Conservation (phyloP, 2,113 vertebrate species). For the Irena cyanogastra region DNA sequence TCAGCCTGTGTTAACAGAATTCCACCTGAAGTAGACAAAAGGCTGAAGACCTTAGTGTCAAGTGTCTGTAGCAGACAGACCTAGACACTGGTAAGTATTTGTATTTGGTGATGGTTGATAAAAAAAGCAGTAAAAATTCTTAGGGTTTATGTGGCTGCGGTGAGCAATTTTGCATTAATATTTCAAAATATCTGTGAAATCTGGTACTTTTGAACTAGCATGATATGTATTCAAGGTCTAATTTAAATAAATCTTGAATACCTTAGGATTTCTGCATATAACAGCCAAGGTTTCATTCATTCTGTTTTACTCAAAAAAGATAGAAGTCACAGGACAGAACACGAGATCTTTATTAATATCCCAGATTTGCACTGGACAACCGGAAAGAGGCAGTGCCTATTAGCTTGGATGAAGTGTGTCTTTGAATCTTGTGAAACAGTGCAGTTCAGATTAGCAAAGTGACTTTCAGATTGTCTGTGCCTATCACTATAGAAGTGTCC, state of each 20-base stretch:
- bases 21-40: background rate
- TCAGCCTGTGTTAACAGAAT: background rate
- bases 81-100: background rate
- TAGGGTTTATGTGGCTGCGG: background rate
- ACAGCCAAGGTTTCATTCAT: background rate
- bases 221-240: background rate
- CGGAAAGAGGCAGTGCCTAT: background rate
- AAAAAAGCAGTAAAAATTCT: background rate
- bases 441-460: background rate
- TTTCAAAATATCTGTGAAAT: background rate
- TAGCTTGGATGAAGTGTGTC: background rate
- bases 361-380: background rate
- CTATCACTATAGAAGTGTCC: rapidly evolving
- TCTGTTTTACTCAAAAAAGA: background rate
- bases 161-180: background rate
- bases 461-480: background rate
- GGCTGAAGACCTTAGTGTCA: background rate
- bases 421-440: background rate
- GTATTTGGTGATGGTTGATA: background rate
- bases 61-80: background rate
- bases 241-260: background rate
- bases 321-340: background rate
- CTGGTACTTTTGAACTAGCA: background rate
- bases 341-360: background rate
- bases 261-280: background rate